Base-by-base conservation (phyloP, 1,140 invertebrate species). In the Panagrolaimus sp. region DNA sequence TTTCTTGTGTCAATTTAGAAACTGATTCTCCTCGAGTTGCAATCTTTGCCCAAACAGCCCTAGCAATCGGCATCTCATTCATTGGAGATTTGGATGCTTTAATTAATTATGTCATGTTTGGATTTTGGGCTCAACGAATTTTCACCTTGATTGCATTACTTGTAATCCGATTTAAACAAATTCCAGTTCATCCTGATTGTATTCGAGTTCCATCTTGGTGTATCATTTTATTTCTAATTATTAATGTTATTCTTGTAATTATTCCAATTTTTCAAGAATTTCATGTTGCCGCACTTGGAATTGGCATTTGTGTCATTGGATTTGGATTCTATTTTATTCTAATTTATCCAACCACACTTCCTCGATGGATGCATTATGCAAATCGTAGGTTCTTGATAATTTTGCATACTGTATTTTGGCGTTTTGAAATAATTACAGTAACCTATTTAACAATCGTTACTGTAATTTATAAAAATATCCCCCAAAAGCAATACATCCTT, bases 101-200 rank as follows among this genome's bases (percentile, higher is more conserved):
- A n/a, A 84, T 83, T 68, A 72, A 76, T 14, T 83, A 84, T 67
- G 82, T 83, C 0, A 83, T 81, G 73, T 83, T 83, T 68, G 80
- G 79, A 32, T 82, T 83, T 52, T 82, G 80, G 80, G 79, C 79
- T 28, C 80, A 82, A 63, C 63, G 80, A n/a, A 78, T 82, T 26
- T 82, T 83, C 69, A 78, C 70, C 17, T 67, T 80, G 1, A 63
- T 80, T 21, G 80, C 75, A 2, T 71, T 80, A n/a, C 52, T 80
- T 9, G 65, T 72, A 21, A 82, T 82, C 44, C 68, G 80, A 12
- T 71, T 83, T 69, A 69, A 76, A 3, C 55, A 67, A 21, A 82
- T 83, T 48, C 78, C 81, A 2, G 80, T 82, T 1, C 80, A 82
- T 67, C 72, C 80, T 12, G 80, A 82, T 58, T 79, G 79, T 24